These are phyloP conservation scores for Tipula helvola DNA, from an alignment of 2,888 invertebrate genomes.

Conservation along the genomic window DNA sequence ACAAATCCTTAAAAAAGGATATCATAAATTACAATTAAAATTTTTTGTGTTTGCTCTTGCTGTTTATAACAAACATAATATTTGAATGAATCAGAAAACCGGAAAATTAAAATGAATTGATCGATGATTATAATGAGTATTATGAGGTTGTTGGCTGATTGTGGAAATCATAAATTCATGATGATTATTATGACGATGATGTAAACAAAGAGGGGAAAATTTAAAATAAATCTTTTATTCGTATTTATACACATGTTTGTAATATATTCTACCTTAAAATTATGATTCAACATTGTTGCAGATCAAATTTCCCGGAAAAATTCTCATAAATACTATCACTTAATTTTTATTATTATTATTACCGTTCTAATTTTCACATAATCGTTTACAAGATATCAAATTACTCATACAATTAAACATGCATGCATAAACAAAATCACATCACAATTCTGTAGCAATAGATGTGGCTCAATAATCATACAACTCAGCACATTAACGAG, in stretches of 20 bases:
- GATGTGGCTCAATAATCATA: background rate
- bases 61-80: background rate
- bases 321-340: background rate
- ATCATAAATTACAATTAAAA: background rate
- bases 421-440: background rate
- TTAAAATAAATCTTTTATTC: background rate
- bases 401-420: background rate
- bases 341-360: background rate
- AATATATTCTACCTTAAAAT: background rate
- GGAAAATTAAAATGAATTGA: background rate
- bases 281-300: background rate
- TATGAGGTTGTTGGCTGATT: background rate
- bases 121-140: background rate
- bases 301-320: conserved; percentile 4
- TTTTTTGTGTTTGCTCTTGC: background rate
- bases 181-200: background rate
- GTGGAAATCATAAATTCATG: background rate
- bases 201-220: background rate
- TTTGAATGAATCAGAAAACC: background rate
- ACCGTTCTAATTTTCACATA: background rate
- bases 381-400: background rate
- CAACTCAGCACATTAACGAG: background rate
- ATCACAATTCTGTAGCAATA: background rate
- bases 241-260: background rate
- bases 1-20: background rate